phyloP scores from a whole-genome alignment of 1,140 invertebrate species.

The Ylistrum balloti region DNA sequence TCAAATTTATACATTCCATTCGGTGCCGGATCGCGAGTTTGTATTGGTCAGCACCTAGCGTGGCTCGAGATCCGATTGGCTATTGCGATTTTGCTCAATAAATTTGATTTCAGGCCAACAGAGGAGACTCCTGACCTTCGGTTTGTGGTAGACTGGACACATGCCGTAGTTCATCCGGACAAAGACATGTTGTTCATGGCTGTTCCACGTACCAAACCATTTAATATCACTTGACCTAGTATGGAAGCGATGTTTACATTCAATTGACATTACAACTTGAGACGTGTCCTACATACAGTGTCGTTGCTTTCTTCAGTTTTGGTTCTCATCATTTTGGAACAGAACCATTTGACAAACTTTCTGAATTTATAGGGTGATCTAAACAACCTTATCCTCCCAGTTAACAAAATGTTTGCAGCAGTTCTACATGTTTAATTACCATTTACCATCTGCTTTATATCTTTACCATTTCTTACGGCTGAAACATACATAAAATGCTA shows the following conservation, averaged over 20 bases:
- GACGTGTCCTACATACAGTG: too few relatives aligned
- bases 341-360: too few relatives aligned
- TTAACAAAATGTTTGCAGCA: too few relatives aligned
- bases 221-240: not conserved
- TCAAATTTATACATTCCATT: conserved; percentile 68
- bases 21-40: conserved; percentile 70
- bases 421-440: too few relatives aligned
- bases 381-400: too few relatives aligned
- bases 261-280: too few relatives aligned
- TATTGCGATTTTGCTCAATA: conserved; percentile 63
- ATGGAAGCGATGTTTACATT: not conserved
- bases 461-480: too few relatives aligned
- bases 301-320: too few relatives aligned
- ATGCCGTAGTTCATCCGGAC: conserved; percentile 71
- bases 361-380: too few relatives aligned
- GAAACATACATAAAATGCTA: too few relatives aligned
- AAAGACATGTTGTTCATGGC: conserved; percentile 66
- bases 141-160: conserved; percentile 71
- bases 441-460: too few relatives aligned
- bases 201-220: not conserved
- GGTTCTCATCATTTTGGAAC: too few relatives aligned
- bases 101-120: conserved; percentile 61
- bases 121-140: conserved; percentile 62
- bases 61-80: conserved; percentile 68
- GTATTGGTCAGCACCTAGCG: conserved; percentile 72